Evolutionary conservation across 2,113 vertebrate genomes (phyloP).

Genomic region (Xenus cinereus): DNA sequence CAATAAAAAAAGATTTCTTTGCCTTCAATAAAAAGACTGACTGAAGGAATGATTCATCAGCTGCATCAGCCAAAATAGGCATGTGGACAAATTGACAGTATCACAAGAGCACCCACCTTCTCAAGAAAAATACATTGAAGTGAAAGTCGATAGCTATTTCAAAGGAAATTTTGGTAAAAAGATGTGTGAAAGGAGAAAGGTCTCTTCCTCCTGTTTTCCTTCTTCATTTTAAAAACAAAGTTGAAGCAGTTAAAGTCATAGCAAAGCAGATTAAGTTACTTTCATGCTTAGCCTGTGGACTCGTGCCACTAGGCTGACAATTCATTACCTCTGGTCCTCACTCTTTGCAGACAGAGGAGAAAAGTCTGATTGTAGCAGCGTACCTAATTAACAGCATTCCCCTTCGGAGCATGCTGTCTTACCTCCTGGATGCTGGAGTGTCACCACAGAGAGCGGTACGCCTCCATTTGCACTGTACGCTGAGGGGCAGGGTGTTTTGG

Average conservation of each 20-base stretch:
- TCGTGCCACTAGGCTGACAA: neutral
- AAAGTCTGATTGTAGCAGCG: neutral
- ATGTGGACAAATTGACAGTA: accelerated
- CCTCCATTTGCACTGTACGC: neutral
- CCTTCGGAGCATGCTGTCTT: neutral
- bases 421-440: neutral
- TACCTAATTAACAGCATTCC: neutral
- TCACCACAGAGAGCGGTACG: neutral
- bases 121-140: neutral
- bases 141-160: neutral
- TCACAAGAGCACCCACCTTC: neutral
- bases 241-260: neutral
- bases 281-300: neutral
- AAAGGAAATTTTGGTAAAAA: neutral
- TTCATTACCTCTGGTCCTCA: neutral
- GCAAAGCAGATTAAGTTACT: neutral
- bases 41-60: neutral
- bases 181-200: neutral
- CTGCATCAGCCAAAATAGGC: neutral
- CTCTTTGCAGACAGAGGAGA: neutral
- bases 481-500: neutral
- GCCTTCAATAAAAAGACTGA: neutral
- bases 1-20: neutral
- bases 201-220: neutral
- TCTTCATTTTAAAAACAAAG: neutral